Evolutionary conservation across 2,797 vertebrate genomes (phyloP).

Genomic region (Halcyon chelicuti): DNA sequence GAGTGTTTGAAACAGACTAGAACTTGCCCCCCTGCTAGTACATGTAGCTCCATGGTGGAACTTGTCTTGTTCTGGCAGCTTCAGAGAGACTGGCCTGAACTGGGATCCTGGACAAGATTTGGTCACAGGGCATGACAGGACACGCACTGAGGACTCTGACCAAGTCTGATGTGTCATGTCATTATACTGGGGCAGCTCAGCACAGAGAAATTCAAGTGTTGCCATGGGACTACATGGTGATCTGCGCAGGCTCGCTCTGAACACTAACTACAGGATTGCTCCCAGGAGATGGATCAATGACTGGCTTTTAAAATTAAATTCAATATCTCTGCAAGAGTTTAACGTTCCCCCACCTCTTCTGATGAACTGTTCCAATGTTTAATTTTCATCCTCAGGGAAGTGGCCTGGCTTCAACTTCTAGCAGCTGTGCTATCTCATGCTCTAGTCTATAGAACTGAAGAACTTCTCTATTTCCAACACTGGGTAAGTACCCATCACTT

Average conservation of each 20-base stretch:
- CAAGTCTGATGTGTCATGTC: neutral
- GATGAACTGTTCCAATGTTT: neutral
- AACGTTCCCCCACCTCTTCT: neutral
- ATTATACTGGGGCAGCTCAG: neutral
- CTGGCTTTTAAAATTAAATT: conserved; percentile 36
- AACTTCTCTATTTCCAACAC: neutral
- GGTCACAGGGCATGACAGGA: neutral
- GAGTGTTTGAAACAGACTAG: neutral
- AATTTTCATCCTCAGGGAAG: conserved; percentile 4
- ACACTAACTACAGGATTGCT: neutral
- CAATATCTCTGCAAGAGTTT: neutral
- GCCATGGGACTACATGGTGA: neutral
- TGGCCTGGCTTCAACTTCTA: neutral
- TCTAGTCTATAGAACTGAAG: neutral
- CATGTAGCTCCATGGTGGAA: neutral
- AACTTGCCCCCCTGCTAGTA: neutral
- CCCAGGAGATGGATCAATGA: neutral
- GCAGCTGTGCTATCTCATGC: neutral
- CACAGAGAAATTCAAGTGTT: neutral
- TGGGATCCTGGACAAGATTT: neutral
- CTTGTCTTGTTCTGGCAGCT: neutral
- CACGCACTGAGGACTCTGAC: neutral
- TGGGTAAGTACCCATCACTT: neutral
- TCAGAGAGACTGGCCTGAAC: accelerated
- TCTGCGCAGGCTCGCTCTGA: neutral